These are phyloP conservation scores for Momotus momota DNA, from an alignment of 2,797 vertebrate genomes.

Conservation along the genomic window DNA sequence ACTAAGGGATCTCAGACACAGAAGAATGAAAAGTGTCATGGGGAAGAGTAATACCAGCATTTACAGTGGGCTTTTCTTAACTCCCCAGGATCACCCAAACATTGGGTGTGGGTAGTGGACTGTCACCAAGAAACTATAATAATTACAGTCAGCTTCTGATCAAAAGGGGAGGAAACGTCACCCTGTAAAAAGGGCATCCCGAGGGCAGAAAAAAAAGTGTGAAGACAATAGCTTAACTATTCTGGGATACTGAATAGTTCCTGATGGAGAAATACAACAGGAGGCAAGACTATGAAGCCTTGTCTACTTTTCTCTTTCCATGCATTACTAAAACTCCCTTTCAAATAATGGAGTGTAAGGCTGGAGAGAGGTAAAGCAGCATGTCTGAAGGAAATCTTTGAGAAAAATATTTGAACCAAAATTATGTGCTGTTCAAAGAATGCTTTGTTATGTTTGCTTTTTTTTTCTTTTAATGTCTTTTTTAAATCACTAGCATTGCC, in stretches of 20 bases:
- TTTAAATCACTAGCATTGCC: background rate
- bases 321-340: background rate
- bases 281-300: background rate
- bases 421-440: background rate
- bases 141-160: background rate
- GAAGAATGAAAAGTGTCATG: background rate
- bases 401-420: background rate
- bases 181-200: background rate
- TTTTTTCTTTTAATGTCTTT: background rate
- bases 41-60: background rate
- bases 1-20: background rate
- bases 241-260: background rate
- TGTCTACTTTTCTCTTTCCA: background rate
- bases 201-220: background rate
- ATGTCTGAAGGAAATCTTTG: background rate
- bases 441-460: background rate
- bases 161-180: background rate
- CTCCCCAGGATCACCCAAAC: background rate
- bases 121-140: background rate
- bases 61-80: background rate
- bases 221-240: background rate
- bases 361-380: background rate
- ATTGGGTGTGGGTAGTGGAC: background rate
- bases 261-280: background rate
- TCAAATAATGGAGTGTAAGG: background rate